Evolutionary conservation across 2,797 vertebrate genomes (phyloP).

Genomic region (Acrossocheilus wenchowensis): DNA sequence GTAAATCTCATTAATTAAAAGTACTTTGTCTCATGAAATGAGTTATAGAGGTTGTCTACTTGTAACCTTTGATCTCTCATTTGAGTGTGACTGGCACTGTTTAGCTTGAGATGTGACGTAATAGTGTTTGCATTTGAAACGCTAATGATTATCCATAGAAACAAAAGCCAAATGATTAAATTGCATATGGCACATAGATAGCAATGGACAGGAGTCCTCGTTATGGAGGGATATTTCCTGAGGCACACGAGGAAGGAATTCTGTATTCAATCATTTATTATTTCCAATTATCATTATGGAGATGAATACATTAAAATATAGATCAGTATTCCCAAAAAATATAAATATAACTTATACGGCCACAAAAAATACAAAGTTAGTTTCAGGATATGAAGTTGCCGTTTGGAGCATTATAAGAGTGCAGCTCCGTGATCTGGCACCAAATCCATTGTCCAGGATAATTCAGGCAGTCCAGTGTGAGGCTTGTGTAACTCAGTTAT

Average conservation of each 20-base stretch:
- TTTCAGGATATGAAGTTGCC: neutral
- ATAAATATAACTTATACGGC: neutral
- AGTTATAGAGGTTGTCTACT: neutral
- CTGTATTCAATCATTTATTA: neutral
- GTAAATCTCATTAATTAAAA: neutral
- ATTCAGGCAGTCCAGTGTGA: neutral
- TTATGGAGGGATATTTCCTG: neutral
- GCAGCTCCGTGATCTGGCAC: neutral
- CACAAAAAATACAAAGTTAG: neutral
- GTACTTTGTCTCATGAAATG: neutral
- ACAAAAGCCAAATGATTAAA: neutral
- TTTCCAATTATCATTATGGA: neutral
- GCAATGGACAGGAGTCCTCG: neutral
- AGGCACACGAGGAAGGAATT: neutral
- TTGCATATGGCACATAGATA: neutral
- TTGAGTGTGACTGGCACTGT: neutral
- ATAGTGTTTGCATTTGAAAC: slow-evolving; percentile 1
- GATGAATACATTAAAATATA: neutral
- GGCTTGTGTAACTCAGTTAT: slow-evolving; percentile 8
- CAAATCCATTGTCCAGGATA: slow-evolving; percentile 16
- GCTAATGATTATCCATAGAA: neutral
- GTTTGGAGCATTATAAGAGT: neutral
- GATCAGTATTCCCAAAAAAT: neutral
- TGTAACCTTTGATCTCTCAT: neutral
- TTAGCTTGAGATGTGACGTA: neutral